Conservation (phyloP, 2,113 vertebrate species). For the Hemicordylus capensis region DNA sequence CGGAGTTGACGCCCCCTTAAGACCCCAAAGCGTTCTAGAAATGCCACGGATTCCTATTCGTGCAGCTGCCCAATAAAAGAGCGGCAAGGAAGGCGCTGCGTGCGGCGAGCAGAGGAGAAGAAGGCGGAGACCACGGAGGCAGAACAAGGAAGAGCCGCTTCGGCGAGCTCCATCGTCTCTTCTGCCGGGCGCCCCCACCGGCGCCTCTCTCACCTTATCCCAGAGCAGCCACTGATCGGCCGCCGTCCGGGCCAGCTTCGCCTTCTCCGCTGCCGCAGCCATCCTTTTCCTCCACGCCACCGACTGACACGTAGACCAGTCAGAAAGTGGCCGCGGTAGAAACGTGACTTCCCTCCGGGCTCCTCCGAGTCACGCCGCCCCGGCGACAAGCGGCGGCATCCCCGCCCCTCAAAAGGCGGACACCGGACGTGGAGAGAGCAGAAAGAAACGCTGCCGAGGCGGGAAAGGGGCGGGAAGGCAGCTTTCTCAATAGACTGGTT, state of each 20-base stretch:
- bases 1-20: neutral
- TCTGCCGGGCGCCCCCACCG: too few species aligned
- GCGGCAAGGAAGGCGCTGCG: neutral
- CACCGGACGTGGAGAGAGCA: neutral
- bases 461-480: neutral
- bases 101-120: too few species aligned
- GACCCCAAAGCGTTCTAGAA: neutral
- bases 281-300: neutral
- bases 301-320: neutral
- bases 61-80: too few species aligned
- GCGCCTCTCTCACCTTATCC: slow-evolving; percentile 81
- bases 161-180: too few species aligned
- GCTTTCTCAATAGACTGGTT: neutral
- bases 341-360: neutral
- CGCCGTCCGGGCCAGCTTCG: slow-evolving; percentile 71
- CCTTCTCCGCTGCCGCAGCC: slow-evolving; percentile 53
- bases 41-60: neutral
- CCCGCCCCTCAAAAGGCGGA: neutral
- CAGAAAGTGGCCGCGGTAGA: too few species aligned
- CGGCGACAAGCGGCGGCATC: accelerated
- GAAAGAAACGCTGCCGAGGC: neutral
- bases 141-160: too few species aligned
- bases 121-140: too few species aligned
- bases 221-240: slow-evolving; percentile 82
- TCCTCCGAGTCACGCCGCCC: neutral